phyloP scores from a whole-genome alignment of 2,888 invertebrate species.

The Drosophila maculinotata region DNA sequence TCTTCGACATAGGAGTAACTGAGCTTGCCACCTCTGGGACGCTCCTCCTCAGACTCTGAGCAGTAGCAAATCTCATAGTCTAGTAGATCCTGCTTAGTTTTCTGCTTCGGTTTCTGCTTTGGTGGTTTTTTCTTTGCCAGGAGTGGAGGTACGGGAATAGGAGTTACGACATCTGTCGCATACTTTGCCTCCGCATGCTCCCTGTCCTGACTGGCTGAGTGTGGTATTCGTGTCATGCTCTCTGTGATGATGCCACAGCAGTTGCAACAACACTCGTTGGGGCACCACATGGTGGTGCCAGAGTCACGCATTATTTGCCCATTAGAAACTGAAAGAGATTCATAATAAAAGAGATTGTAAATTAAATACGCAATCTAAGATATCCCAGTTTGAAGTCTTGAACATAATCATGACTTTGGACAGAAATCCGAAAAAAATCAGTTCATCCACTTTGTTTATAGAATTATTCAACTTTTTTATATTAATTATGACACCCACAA shows the following conservation, averaged over 20 bases:
- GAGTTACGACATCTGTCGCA: background rate
- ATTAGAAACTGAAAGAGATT: background rate
- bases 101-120: background rate
- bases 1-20: conserved; percentile 25
- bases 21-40: background rate
- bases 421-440: no score
- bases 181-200: background rate
- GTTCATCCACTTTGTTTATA: no score
- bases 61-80: background rate
- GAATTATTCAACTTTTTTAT: no score
- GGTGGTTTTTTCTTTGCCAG: background rate
- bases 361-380: no score
- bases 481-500: no score
- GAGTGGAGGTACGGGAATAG: background rate
- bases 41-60: background rate
- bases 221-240: background rate
- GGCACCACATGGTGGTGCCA: conserved; percentile 71
- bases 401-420: no score
- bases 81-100: background rate
- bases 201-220: background rate
- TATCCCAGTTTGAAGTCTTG: no score
- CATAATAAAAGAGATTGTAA: background rate
- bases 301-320: conserved; percentile 29
- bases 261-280: conserved; percentile 35
- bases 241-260: conserved; percentile 3